Base-by-base conservation (phyloP, 2,888 invertebrate genomes). In the Tridacna gigas region DNA sequence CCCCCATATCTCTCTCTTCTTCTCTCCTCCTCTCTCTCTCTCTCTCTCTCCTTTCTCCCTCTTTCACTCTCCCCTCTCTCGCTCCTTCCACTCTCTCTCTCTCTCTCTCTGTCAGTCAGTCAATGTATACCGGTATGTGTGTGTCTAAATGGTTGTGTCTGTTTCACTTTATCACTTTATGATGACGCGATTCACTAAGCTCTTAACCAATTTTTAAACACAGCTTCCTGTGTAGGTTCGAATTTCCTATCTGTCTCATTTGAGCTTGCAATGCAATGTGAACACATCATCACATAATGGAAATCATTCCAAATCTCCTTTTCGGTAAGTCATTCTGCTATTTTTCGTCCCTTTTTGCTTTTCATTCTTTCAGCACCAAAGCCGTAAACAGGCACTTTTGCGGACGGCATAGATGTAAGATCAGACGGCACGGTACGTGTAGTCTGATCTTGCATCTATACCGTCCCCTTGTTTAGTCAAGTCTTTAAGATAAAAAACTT, bases 171-270 rank as follows among this genome's bases (percentile, higher is more conserved):
- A 15, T 51, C 51, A 20, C 56, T 56, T 56, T 56, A 20, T 9
- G 56, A 9, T 56, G 56, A 56, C 56, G 56, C 15, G 56, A 20
- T 56, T 56, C 56, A 56, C 15, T 20, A 56, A 20, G 37, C 37
- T 20, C 56, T 56, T 56, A 56, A 56, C 56, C 56, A 56, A 56
- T 25, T 71, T 48, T 51, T 22, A 51, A 71, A 25, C 5, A 22
- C 51, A 12, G 25, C n/a, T 71, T 71, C 71, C 71, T 71, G 71
- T 71, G 20, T 25, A 48, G 56, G 48, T 71, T 71, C 71, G 71
- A 71, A 71, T 71, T 51, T 51, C 71, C 51, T 71, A 71, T 71
- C 71, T 71, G 71, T 71, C 71, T 45, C 48, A 45, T n/a, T 47
- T 47, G n/a, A 45, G 69, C 37, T 47, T 9, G 45, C 47, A 47